These are phyloP conservation scores for Drosophila elegans DNA, from an alignment of 1,140 invertebrate genomes.

Conservation along the genomic window DNA sequence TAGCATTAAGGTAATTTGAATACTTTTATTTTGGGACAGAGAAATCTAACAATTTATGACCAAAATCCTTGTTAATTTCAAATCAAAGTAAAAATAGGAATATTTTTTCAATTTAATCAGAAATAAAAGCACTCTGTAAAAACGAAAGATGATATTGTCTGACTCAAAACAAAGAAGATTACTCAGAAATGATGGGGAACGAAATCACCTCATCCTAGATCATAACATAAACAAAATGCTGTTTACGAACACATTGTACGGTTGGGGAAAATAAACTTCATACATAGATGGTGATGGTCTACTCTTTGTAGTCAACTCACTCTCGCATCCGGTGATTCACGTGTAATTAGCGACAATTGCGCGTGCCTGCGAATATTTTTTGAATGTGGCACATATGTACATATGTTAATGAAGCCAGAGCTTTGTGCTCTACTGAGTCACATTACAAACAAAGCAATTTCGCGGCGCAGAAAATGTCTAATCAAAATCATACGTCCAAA, in stretches of 20 bases:
- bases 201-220: conserved; percentile 3
- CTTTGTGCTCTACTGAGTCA: conserved; percentile 45
- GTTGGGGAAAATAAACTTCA: conserved; percentile 10
- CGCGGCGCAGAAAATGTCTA: conserved; percentile 41
- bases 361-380: conserved; percentile 4
- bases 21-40: too few relatives aligned
- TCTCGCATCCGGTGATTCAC: conserved; percentile 36
- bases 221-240: not conserved
- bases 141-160: not conserved
- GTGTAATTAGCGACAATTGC: conserved; percentile 36
- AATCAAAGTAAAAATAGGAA: too few relatives aligned
- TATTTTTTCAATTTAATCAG: too few relatives aligned
- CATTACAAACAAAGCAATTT: conserved; percentile 47
- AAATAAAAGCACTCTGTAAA: not conserved
- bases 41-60: too few relatives aligned
- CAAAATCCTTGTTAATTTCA: too few relatives aligned
- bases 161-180: conserved; percentile 9
- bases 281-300: not conserved
- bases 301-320: not conserved
- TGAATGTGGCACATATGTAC: conserved; percentile 9
- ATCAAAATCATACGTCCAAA: conserved; percentile 18
- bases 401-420: not conserved
- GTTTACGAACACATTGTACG: not conserved
- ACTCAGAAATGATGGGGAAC: not conserved
- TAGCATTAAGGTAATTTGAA: too few relatives aligned